A percentile compares a stretch with the other conserved stretches of the same genome.
Conservation (phyloP, 2,797 vertebrate genomes). For the Lagodon rhomboides region DNA sequence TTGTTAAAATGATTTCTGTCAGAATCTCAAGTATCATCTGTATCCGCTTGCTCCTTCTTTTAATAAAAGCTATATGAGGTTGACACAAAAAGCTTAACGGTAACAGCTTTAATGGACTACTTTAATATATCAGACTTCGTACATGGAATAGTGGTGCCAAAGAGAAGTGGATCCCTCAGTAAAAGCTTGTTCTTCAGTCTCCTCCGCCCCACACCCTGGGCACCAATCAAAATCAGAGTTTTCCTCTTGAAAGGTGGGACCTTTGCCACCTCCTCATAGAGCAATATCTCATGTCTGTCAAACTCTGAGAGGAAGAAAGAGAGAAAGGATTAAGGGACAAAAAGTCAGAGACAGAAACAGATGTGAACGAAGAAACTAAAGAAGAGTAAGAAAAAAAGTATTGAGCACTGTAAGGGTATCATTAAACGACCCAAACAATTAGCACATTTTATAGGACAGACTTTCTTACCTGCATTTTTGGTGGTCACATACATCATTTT, state of each 20-base stretch:
- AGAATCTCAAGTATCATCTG: neutral
- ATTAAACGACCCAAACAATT: no score
- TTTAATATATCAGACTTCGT: conserved; percentile 29
- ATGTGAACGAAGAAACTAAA: neutral
- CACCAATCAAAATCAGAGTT: conserved; percentile 95
- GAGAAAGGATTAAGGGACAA: neutral
- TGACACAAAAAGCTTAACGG: neutral
- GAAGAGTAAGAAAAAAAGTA: no score
- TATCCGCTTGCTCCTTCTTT: neutral
- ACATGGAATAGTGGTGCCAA: conserved; percentile 96
- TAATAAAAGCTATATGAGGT: neutral
- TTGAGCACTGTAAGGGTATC: neutral
- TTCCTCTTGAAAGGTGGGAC: conserved; percentile 97
- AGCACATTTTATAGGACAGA: neutral
- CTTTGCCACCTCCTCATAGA: conserved; percentile 96
- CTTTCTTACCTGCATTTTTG: conserved; percentile 83
- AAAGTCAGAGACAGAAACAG: neutral
- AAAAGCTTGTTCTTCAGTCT: conserved; percentile 96
- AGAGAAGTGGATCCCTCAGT: conserved; percentile 90
- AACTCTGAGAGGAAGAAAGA: conserved; percentile 86
- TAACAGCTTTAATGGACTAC: no score
- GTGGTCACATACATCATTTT: conserved; percentile 96
- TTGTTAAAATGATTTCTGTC: neutral
- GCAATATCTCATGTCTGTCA: conserved; percentile 95
- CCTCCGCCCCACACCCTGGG: conserved; percentile 94